Conservation (phyloP, 1,140 invertebrate genomes). For the Oryzaephilus surinamensis region DNA sequence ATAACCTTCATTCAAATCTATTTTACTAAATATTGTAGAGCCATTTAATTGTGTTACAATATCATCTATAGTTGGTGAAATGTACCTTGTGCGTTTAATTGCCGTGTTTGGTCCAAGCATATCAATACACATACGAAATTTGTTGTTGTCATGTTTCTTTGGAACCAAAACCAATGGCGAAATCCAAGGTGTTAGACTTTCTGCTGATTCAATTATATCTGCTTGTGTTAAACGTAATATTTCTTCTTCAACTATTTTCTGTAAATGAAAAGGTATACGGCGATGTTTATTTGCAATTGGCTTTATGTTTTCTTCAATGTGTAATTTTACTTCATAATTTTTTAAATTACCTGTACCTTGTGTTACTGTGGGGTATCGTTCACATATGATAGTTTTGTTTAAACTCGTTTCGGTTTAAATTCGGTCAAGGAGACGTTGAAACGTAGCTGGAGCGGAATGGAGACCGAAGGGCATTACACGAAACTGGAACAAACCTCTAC, state of each 20-base stretch:
- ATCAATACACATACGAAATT: conserved; percentile 31
- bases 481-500: too few relatives aligned
- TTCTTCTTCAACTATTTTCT: conserved; percentile 7
- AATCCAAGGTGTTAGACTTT: conserved; percentile 29
- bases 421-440: too few relatives aligned
- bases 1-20: too few relatives aligned
- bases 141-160: conserved; percentile 5
- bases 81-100: conserved; percentile 29
- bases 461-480: too few relatives aligned
- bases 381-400: too few relatives aligned
- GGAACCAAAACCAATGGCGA: conserved; percentile 26
- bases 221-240: conserved; percentile 1
- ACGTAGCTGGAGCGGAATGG: too few relatives aligned
- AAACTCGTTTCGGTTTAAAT: too few relatives aligned
- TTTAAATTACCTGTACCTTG: conserved; percentile 2
- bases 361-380: not conserved
- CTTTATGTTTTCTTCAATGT: not conserved
- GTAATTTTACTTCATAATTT: not conserved
- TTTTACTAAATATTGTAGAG: conserved; percentile 10
- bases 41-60: conserved; percentile 9
- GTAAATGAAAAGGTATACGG: conserved; percentile 6
- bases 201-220: conserved; percentile 22
- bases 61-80: conserved; percentile 30
- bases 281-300: conserved; percentile 5
- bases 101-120: conserved; percentile 32